These are phyloP conservation scores for Triplophysa tibetana DNA, from an alignment of 2,113 vertebrate genomes.

Conservation along the genomic window DNA sequence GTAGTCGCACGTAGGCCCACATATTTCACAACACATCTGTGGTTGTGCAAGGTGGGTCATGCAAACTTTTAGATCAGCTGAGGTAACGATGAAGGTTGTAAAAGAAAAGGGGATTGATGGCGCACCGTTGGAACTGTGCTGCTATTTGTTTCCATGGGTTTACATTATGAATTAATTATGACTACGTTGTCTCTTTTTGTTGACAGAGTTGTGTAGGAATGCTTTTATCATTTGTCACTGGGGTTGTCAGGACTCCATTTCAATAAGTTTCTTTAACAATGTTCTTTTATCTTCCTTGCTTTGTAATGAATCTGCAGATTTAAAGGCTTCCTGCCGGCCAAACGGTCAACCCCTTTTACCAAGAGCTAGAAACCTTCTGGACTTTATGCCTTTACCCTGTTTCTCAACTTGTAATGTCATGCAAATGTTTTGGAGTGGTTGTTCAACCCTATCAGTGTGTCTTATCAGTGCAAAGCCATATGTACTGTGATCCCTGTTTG, in stretches of 20 bases:
- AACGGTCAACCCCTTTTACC: conserved; percentile 61
- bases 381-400: conserved; percentile 38
- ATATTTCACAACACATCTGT: not conserved
- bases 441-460: not conserved
- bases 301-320: not conserved
- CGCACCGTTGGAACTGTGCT: too few relatives aligned
- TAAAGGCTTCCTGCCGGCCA: conserved; percentile 53
- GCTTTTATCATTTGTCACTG: too few relatives aligned
- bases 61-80: not conserved
- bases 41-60: not conserved
- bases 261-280: too few relatives aligned
- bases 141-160: too few relatives aligned
- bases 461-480: not conserved
- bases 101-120: not conserved
- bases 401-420: conserved; percentile 3
- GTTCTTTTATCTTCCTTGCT: not conserved
- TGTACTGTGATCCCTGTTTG: not conserved
- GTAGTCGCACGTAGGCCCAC: not conserved
- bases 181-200: too few relatives aligned
- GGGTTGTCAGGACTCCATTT: too few relatives aligned
- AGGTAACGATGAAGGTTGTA: not conserved
- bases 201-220: too few relatives aligned
- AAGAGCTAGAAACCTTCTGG: conserved; percentile 43
- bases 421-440: not conserved
- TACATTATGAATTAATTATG: too few relatives aligned